Evolutionary conservation across 2,797 vertebrate species (phyloP), one percentile per base, ranked within the genome.

Genomic region (Anas acuta): DNA sequence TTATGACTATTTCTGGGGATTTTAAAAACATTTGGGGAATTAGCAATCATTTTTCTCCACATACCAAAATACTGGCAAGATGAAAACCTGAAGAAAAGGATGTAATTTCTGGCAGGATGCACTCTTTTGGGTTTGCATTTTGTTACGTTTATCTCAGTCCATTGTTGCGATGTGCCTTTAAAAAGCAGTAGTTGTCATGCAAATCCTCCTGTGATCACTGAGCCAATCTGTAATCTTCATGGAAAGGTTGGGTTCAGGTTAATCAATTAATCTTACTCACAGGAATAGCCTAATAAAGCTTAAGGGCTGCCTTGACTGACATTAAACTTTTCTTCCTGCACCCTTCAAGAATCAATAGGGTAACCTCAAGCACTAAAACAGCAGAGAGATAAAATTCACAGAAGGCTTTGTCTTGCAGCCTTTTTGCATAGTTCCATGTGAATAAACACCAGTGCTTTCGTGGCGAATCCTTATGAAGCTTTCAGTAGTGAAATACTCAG

Each of bases 121-220:
- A 4, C 47, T 76, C 5, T 61, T 71, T 87, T 65, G 84, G 58
- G 72, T 96, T 91, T 92, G 33, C 21, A 8, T 87, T 87, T 91
- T 0, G 4, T 83, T 95, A 28, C 43, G 6, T 93, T 94, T 79
- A 41, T 53, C 61, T 90, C 39, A 91, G 32, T 51, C 66, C 5
- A 9, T 86, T 92, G 77, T 90, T 88, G 80, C 70, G 65, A 67
- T 49, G 94, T 94, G 28, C 49, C 92, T 84, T 77, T 62, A 70
- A 0, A 72, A 67, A 73, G 86, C 87, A 47, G 43, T 51, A 83
- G 0, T 45, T 53, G 7, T 89, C 65, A 26, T 65, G 51, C 57
- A 93, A 83, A 60, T 47, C 13, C 35, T 37, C 16, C 28, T 87
- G 25, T 76, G 28, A 67, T 74, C 9, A 20, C n/a, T 39, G 14